Evolutionary conservation across 2,113 vertebrate species (phyloP).

Genomic region (Urocitellus parryii): DNA sequence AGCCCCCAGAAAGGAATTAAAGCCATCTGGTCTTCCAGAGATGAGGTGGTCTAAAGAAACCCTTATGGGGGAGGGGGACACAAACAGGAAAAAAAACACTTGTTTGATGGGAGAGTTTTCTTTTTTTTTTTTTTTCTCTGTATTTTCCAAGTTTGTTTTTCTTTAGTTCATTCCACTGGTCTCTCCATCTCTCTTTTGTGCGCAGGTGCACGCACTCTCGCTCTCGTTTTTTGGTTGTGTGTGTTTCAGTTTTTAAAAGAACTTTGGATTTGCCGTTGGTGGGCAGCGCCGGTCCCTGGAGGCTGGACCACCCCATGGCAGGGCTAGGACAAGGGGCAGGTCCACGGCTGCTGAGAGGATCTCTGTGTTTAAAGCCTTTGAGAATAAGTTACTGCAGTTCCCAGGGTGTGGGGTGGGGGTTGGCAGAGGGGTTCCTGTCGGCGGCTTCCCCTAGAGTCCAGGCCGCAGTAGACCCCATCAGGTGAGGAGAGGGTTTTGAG

Average conservation of each 20-base stretch:
- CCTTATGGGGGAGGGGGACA: conserved; percentile 31
- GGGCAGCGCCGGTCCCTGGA: conserved; percentile 61
- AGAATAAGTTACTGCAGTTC: conserved; percentile 80
- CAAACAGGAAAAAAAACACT: conserved; percentile 61
- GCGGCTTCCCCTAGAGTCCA: conserved; percentile 71
- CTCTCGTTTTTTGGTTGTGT: conserved; percentile 74
- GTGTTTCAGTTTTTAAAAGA: conserved; percentile 75
- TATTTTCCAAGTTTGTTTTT: conserved; percentile 78
- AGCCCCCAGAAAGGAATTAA: conserved; percentile 15
- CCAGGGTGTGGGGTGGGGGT: conserved; percentile 68
- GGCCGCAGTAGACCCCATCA: conserved; percentile 36
- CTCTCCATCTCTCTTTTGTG: conserved; percentile 62
- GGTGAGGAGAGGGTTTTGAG: neutral
- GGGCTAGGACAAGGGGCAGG: conserved; percentile 70
- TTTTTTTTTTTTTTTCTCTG: neutral
- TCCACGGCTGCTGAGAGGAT: conserved; percentile 82
- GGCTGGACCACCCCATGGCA: conserved; percentile 69
- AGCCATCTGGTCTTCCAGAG: conserved; percentile 55
- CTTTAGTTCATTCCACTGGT: conserved; percentile 76
- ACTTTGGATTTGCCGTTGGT: conserved; percentile 83
- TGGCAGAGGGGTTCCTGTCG: conserved; percentile 65
- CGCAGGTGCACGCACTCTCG: neutral
- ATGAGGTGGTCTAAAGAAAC: conserved; percentile 59
- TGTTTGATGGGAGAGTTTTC: conserved; percentile 74
- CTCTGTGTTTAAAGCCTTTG: conserved; percentile 85